phyloP scores from a whole-genome alignment of 2,113 vertebrate genomes.

The Cyrtonyx montezumae region DNA sequence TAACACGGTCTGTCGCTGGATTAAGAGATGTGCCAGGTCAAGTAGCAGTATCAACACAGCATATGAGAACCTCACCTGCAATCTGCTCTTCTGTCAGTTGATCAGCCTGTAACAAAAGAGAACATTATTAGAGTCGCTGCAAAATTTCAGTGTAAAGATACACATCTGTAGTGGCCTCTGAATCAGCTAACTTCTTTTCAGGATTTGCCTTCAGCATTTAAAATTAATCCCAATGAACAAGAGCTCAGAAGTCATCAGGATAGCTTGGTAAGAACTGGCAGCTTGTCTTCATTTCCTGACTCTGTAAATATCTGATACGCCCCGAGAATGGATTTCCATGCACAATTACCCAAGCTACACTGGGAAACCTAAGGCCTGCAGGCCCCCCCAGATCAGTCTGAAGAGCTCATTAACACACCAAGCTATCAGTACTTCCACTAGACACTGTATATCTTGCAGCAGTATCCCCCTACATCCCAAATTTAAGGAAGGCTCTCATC shows the following conservation, averaged over 20 bases:
- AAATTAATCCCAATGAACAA: neutral
- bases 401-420: neutral
- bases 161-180: neutral
- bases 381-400: neutral
- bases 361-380: neutral
- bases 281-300: neutral
- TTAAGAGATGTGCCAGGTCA: slow-evolving; percentile 41
- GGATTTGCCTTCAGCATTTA: neutral
- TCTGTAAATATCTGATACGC: neutral
- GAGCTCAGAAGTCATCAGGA: neutral
- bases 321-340: neutral
- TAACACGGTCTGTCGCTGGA: slow-evolving; percentile 33
- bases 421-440: neutral
- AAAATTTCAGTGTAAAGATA: neutral
- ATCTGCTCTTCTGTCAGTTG: slow-evolving; percentile 99
- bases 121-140: neutral
- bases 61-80: slow-evolving; percentile 88
- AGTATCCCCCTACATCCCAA: neutral
- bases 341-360: neutral
- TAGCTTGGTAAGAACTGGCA: neutral
- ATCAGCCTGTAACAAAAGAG: slow-evolving; percentile 87
- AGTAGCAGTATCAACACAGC: neutral
- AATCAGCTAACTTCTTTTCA: neutral
- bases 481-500: neutral
- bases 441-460: neutral